Conservation (phyloP, 1,140 invertebrate species). For the Caerostris extrusa region DNA sequence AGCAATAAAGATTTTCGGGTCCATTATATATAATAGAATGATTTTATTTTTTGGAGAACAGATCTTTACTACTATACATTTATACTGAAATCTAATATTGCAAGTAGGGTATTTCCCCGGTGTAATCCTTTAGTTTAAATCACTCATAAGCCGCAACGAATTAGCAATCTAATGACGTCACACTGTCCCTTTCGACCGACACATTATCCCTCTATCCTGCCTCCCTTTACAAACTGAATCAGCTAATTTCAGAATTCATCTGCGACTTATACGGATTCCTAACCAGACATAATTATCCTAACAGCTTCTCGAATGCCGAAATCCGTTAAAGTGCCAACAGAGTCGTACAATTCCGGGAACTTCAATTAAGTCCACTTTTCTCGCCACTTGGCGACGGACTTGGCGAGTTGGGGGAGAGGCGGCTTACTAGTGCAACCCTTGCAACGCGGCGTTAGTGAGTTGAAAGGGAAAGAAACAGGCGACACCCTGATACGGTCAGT, state of each 20-base stretch:
- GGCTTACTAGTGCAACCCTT: background rate
- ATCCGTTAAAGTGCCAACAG: background rate
- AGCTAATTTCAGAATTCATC: slow-evolving; percentile 9
- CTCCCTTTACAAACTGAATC: background rate
- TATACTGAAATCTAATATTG: too few relatives aligned
- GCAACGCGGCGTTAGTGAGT: background rate
- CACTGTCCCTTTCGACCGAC: background rate
- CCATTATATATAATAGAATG: too few relatives aligned
- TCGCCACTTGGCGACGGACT: background rate
- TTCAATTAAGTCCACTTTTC: slow-evolving; percentile 9
- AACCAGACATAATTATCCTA: slow-evolving; percentile 22
- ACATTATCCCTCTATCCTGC: background rate
- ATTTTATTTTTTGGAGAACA: too few relatives aligned
- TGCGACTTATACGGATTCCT: background rate
- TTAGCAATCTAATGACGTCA: background rate
- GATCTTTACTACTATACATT: too few relatives aligned
- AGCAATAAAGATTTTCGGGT: too few relatives aligned
- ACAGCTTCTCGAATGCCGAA: background rate
- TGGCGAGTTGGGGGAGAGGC: background rate
- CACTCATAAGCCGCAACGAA: background rate
- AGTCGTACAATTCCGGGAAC: background rate
- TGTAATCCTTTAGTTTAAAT: background rate
- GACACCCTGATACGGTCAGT: slow-evolving; percentile 34
- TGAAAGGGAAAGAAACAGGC: slow-evolving; percentile 41
- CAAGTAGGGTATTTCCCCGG: background rate